Evolutionary conservation across 1,140 invertebrate species (phyloP).

Genomic region (Microplitis demolitor): DNA sequence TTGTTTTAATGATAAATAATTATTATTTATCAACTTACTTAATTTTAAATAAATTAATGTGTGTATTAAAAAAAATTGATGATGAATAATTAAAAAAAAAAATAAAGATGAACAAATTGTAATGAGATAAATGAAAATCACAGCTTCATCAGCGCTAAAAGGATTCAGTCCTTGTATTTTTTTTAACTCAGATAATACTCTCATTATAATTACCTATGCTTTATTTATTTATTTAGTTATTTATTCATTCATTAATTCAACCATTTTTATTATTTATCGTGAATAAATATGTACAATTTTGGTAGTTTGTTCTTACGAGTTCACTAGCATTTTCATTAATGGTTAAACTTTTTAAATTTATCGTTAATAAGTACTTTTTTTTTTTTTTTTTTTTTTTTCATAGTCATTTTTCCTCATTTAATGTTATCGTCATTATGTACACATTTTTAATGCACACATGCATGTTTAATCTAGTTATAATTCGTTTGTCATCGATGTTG

Average conservation of each 20-base stretch:
- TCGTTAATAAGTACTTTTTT: neutral
- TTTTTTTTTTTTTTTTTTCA: neutral
- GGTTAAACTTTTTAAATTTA: neutral
- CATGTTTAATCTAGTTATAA: neutral
- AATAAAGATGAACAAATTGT: neutral
- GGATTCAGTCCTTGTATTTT: neutral
- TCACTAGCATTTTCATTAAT: no score
- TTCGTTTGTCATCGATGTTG: neutral
- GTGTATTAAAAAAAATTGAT: neutral
- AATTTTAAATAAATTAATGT: neutral
- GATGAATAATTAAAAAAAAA: neutral
- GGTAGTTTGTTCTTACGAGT: neutral
- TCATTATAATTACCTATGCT: neutral
- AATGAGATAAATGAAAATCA: conserved; percentile 14
- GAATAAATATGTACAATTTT: neutral
- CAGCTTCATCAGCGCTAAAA: neutral
- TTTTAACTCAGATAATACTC: neutral
- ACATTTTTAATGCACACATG: neutral
- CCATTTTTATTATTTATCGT: neutral
- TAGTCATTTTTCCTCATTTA: neutral
- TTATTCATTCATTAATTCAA: neutral
- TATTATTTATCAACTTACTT: neutral
- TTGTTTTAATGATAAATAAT: neutral
- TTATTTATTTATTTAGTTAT: conserved; percentile 5
- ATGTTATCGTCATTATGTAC: neutral